Percentiles rank a stretch among this genome's conserved stretches.
Evolutionary conservation across 1,140 invertebrate species (phyloP).

Genomic region (Cherax destructor): DNA sequence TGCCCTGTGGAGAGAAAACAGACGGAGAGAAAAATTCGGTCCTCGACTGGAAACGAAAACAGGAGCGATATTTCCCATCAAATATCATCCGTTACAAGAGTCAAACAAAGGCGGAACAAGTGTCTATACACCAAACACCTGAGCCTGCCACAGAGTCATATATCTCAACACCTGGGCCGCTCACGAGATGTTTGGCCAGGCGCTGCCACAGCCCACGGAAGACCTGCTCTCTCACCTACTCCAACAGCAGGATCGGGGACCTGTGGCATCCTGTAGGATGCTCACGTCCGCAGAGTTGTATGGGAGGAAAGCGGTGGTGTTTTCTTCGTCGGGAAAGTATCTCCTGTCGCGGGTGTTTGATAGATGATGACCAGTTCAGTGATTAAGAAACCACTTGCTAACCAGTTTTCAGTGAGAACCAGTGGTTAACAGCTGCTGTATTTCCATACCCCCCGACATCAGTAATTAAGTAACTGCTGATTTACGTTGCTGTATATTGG

Average conservation of each 20-base stretch:
- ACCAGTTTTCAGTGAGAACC: too few species aligned
- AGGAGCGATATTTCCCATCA: background rate
- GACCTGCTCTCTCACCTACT: background rate
- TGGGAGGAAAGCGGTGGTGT: too few species aligned
- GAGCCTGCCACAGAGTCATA: background rate
- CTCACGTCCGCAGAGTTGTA: too few species aligned
- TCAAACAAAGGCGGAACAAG: background rate
- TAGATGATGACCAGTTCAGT: too few species aligned
- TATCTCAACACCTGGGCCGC: background rate
- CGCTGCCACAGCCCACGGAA: background rate
- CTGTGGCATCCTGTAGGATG: background rate
- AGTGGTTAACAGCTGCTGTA: too few species aligned
- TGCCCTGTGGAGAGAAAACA: background rate
- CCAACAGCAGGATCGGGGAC: background rate
- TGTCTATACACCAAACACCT: constrained; percentile 5
- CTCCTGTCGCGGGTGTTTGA: too few species aligned
- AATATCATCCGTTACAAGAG: constrained; percentile 3
- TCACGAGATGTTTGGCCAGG: background rate
- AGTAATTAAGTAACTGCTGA: too few species aligned
- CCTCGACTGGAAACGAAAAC: background rate
- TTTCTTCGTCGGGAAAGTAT: too few species aligned
- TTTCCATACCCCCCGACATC: too few species aligned
- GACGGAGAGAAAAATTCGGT: background rate
- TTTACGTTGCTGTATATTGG: too few species aligned
- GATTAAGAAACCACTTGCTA: too few species aligned